Percentiles rank a stretch among this genome's conserved stretches.
Conservation (phyloP, 2,888 invertebrate species). For the Metacarcinus magister region DNA sequence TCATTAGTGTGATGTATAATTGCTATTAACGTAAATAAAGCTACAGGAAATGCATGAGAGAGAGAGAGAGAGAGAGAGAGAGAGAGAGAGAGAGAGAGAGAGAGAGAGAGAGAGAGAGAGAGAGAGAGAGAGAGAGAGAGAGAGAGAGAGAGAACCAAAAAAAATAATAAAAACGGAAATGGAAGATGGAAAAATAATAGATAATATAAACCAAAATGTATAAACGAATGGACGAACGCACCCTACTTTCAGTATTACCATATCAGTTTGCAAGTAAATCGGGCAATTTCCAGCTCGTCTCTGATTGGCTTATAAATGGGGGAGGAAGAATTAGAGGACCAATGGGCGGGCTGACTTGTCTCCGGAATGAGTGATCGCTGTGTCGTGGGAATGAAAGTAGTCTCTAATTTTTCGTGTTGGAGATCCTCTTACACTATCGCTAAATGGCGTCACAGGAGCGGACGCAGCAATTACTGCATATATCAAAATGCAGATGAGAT, state of each 20-base stretch:
- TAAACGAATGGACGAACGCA: background rate
- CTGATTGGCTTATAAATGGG: conserved; percentile 78
- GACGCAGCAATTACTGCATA: conserved; percentile 56
- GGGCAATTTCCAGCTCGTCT: conserved; percentile 77
- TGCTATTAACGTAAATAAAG: background rate
- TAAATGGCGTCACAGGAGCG: background rate
- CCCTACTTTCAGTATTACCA: conserved; percentile 67
- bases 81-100: conserved; percentile 26
- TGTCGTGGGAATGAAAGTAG: conserved; percentile 69
- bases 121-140: conserved; percentile 26
- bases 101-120: conserved; percentile 26
- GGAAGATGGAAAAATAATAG: background rate
- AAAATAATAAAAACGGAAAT: background rate
- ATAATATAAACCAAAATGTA: background rate
- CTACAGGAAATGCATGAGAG: background rate
- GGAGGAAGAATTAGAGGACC: conserved; percentile 74
- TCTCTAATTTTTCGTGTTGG: conserved; percentile 60
- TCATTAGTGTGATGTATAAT: background rate
- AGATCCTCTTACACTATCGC: conserved; percentile 17
- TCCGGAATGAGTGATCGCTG: conserved; percentile 70
- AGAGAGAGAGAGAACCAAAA: background rate
- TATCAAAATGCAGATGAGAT: conserved; percentile 59
- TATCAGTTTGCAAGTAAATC: conserved; percentile 78
- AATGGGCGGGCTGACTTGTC: conserved; percentile 73
- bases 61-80: background rate